Evolutionary conservation across 2,113 vertebrate genomes (phyloP).

Genomic region (Cavia porcellus): DNA sequence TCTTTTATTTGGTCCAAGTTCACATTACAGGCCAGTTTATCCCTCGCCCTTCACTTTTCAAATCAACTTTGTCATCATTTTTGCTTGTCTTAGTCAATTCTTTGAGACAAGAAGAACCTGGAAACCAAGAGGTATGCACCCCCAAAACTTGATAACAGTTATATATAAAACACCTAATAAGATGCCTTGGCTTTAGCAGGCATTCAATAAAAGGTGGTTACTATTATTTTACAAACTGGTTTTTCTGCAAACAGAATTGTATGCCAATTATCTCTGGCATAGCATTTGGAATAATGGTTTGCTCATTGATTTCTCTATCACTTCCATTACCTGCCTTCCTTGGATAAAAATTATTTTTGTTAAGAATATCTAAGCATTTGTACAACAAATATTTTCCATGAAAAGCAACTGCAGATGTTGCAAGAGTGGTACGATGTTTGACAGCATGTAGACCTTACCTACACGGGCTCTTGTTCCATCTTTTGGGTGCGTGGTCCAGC

Average conservation of each 20-base stretch:
- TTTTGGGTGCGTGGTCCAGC: neutral
- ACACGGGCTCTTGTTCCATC: neutral
- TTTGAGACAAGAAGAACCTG: no score
- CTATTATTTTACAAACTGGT: neutral
- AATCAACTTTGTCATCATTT: neutral
- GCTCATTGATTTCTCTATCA: neutral
- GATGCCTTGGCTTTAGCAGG: neutral
- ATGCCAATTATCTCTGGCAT: neutral
- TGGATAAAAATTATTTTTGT: conserved; percentile 4
- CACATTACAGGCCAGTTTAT: neutral
- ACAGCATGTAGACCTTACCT: neutral
- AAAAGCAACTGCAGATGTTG: conserved; percentile 8
- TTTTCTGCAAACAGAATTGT: conserved; percentile 16
- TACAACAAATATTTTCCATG: conserved; percentile 43
- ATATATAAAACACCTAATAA: neutral
- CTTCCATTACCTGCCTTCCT: neutral
- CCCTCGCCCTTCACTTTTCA: neutral
- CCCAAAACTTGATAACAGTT: neutral
- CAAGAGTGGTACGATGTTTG: neutral
- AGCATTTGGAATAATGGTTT: neutral
- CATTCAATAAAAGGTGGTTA: neutral
- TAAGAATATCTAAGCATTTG: neutral
- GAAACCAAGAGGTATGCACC: no score
- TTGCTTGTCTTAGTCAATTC: neutral
- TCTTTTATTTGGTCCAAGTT: neutral